Conservation (phyloP, 2,113 vertebrate genomes). For the Fregata magnificens region DNA sequence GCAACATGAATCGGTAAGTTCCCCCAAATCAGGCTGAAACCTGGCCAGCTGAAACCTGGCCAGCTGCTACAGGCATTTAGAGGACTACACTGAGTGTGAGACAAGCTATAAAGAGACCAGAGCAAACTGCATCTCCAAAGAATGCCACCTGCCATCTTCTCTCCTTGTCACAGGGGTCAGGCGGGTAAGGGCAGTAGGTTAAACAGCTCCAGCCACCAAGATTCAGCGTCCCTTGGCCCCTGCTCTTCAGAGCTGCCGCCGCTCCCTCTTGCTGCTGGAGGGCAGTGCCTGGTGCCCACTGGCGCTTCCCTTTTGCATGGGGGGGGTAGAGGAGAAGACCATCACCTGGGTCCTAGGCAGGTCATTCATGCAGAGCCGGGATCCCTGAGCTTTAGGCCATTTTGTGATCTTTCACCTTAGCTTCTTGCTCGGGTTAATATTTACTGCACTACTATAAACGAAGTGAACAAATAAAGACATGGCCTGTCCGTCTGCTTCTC, state of each 20-base stretch:
- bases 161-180: background rate
- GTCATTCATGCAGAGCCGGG: background rate
- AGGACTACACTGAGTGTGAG: background rate
- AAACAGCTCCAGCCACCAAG: background rate
- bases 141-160: background rate
- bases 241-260: accelerated
- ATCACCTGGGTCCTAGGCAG: background rate
- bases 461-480: background rate
- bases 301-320: accelerated
- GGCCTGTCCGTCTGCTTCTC: background rate
- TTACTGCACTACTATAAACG: background rate
- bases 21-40: background rate
- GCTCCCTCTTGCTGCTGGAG: background rate
- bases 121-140: background rate
- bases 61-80: background rate
- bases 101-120: background rate
- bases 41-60: background rate
- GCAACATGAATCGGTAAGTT: background rate
- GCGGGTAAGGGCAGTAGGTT: accelerated
- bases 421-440: background rate
- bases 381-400: background rate
- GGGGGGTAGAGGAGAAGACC: background rate
- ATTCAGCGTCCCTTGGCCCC: background rate
- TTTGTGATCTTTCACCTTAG: background rate
- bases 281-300: background rate